Evolutionary conservation across 2,113 vertebrate genomes (phyloP), one percentile per base, ranked within the genome.

Genomic region (Chaenogobius annularis): DNA sequence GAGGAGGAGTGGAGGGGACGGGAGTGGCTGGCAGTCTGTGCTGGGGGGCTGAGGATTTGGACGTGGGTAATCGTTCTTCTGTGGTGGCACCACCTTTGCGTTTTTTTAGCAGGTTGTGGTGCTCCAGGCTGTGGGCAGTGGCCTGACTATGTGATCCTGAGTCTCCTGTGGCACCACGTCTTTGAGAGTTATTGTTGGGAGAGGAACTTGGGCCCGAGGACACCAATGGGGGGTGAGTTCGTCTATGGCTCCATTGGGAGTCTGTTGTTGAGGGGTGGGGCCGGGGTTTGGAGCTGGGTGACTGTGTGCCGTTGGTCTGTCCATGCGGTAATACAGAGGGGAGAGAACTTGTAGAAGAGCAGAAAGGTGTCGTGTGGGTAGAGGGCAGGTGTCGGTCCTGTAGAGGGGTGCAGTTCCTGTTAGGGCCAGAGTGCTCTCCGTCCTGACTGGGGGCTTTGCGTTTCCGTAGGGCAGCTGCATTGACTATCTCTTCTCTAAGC

Each of bases 31-130:
- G 79, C 66, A 94, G 93, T 71, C 91, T 92, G n/a, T 94, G 91
- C 61, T 63, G 61, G 19, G 35, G 61, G 52, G 63, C 68, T 22
- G 93, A 73, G 71, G 81, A 73, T 80, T 89, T 93, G 69, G 90
- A 83, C 78, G 93, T 93, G 73, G 74, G 94, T 54, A 72, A 93
- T 81, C 81, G 93, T 66, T 90, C 93, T 20, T 88, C 83, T 61
- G 85, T 70, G 56, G 85, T 70, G 56, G 71, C 44, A 0, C 72
- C 69, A 65, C 93, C 94, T 83, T 96, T 96, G 68, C 93, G 93
- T 72, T 95, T 96, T 87, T 95, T 96, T 71, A 92, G 93, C 80
- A 95, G 92, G 14, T 93, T 93, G 80, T 94, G 95, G 9, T 95
- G 94, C 73, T 95, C 93, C 19, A 94, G 94, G 65, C 58, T 77